Percentiles rank a stretch among this genome's conserved stretches.
These are phyloP conservation scores for Rhynchonycteris naso DNA, from an alignment of 2,797 vertebrate species.

Conservation along the genomic window DNA sequence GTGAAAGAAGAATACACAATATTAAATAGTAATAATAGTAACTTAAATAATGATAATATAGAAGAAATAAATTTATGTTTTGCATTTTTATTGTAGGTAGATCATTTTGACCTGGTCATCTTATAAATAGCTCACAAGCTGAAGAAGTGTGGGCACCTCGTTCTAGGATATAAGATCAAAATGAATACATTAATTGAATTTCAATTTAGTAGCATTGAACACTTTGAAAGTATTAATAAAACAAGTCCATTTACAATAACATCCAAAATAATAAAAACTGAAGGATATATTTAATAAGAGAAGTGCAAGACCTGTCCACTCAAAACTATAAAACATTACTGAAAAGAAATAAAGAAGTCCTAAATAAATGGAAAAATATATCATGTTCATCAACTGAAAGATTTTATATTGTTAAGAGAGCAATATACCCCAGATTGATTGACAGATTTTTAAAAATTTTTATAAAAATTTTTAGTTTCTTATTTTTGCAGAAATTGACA, in stretches of 20 bases:
- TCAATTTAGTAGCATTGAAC: neutral
- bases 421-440: neutral
- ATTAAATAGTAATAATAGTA: too few relatives aligned
- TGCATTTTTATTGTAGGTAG: too few relatives aligned
- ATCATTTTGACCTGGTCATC: too few relatives aligned
- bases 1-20: too few relatives aligned
- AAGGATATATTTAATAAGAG: neutral
- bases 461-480: neutral
- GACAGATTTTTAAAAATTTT: neutral
- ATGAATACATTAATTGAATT: neutral
- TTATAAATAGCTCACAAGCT: too few relatives aligned
- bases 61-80: too few relatives aligned
- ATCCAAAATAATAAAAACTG: neutral
- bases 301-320: neutral
- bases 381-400: neutral
- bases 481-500: neutral
- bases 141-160: too few relatives aligned
- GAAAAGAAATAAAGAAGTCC: neutral
- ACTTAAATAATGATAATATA: too few relatives aligned
- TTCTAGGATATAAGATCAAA: neutral
- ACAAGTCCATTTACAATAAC: neutral
- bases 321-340: neutral
- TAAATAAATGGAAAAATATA: neutral
- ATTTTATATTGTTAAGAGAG: neutral
- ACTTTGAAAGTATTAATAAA: constrained; percentile 21